A percentile compares a stretch with the other conserved stretches of the same genome.
Conservation (phyloP, 2,113 vertebrate species). For the Laterallus jamaicensis region DNA sequence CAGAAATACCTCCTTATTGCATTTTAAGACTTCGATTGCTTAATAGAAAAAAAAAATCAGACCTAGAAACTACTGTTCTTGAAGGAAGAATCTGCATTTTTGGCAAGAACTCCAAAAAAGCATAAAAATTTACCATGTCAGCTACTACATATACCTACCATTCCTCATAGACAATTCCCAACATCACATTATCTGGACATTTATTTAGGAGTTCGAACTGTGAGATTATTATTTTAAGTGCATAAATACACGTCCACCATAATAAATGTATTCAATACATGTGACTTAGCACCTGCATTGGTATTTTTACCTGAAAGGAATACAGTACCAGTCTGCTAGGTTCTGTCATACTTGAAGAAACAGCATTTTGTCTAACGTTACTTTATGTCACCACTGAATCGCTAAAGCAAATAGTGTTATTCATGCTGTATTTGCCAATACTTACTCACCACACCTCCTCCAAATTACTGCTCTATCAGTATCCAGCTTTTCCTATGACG, state of each 20-base stretch:
- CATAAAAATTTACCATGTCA: neutral
- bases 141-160: neutral
- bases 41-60: neutral
- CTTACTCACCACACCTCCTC: neutral
- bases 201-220: neutral
- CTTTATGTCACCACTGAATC: neutral
- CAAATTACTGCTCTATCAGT: neutral
- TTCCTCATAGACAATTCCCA: neutral
- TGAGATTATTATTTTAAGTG: neutral
- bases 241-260: neutral
- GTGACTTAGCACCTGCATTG: neutral
- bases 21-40: neutral
- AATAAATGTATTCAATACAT: neutral
- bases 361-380: neutral
- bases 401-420: neutral
- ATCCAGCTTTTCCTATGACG: neutral
- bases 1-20: neutral
- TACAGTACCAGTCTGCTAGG: neutral
- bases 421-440: neutral
- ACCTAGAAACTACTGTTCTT: neutral
- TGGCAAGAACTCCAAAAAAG: neutral
- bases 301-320: neutral
- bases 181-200: neutral
- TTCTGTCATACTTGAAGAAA: neutral
- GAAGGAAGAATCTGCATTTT: neutral